These are phyloP conservation scores for Hemiscyllium ocellatum DNA, from an alignment of 2,113 vertebrate genomes.

Conservation along the genomic window DNA sequence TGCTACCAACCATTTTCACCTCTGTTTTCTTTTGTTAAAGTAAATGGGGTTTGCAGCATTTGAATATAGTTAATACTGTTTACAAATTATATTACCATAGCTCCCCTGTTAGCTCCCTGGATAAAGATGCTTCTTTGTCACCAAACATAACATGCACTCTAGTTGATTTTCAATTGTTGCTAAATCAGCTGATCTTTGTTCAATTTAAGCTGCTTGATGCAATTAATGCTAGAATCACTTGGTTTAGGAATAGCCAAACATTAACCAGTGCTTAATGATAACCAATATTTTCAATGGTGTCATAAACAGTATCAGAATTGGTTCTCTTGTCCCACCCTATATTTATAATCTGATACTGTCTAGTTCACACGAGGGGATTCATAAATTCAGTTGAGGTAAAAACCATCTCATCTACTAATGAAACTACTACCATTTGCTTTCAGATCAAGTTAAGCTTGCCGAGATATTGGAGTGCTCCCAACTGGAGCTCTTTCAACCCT, in stretches of 20 bases:
- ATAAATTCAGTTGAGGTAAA: neutral
- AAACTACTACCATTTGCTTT: neutral
- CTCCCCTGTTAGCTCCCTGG: neutral
- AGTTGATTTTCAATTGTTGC: neutral
- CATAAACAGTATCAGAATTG: neutral
- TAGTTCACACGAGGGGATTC: neutral
- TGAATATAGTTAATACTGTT: neutral
- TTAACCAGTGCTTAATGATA: neutral
- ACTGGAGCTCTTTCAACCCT: neutral
- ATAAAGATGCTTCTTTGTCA: neutral
- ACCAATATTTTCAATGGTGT: neutral
- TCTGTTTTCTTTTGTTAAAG: neutral
- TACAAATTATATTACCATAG: neutral
- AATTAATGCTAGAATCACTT: neutral
- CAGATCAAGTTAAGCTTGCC: neutral
- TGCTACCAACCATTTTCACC: neutral
- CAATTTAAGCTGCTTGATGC: neutral
- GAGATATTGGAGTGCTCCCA: neutral
- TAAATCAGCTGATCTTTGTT: neutral
- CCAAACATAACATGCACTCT: neutral
- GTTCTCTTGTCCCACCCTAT: neutral
- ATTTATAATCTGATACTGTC: too few species aligned
- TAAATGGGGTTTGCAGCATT: neutral
- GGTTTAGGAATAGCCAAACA: neutral
- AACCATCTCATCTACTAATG: neutral